phyloP scores from a whole-genome alignment of 2,113 vertebrate genomes.

The Rhabdornis inornatus region DNA sequence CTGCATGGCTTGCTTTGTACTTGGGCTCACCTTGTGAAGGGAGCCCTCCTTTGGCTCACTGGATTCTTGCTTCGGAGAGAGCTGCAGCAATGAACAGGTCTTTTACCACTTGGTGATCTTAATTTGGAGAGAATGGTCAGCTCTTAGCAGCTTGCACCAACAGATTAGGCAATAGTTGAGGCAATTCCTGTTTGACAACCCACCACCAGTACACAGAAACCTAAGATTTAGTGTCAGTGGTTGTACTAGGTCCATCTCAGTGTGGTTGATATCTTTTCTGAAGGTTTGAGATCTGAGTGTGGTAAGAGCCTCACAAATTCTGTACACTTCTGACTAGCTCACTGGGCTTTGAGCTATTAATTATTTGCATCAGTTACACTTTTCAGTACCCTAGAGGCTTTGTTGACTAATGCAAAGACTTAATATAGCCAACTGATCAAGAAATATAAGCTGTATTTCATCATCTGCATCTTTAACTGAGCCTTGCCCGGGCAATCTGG shows the following conservation, averaged over 20 bases:
- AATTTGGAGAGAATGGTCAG: not conserved
- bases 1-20: slow-evolving; percentile 43
- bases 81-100: not conserved
- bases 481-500: slow-evolving; percentile 31
- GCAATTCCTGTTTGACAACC: not conserved
- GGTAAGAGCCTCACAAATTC: not conserved
- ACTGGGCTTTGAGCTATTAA: not conserved
- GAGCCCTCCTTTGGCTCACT: not conserved
- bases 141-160: not conserved
- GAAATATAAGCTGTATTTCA: slow-evolving; percentile 32
- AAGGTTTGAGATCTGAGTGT: not conserved
- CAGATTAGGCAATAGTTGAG: not conserved
- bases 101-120: slow-evolving; percentile 28
- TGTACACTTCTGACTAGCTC: not conserved
- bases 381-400: slow-evolving; percentile 48
- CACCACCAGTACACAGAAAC: not conserved
- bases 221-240: not conserved
- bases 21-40: slow-evolving; percentile 40
- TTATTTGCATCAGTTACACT: slow-evolving; percentile 28
- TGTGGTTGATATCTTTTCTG: not conserved
- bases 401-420: slow-evolving; percentile 38
- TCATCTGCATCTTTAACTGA: slow-evolving; percentile 25
- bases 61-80: slow-evolving; percentile 2
- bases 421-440: slow-evolving; percentile 31
- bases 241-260: not conserved